A percentile compares a stretch with the other conserved stretches of the same genome.
Evolutionary conservation across 1,140 invertebrate species (phyloP).

Genomic region (Drosophila nigromelanica): DNA sequence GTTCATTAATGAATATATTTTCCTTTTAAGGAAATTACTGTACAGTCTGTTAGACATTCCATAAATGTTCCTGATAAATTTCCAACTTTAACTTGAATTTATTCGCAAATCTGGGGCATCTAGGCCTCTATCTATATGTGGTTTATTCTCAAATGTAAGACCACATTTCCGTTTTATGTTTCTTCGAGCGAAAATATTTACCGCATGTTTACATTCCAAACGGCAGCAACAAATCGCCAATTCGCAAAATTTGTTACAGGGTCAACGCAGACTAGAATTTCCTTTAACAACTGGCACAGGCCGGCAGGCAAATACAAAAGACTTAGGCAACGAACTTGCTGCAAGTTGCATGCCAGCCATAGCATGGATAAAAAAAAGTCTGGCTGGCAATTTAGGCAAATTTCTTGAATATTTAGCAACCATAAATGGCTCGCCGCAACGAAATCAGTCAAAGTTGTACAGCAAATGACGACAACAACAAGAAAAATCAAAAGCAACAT

Average conservation of each 20-base stretch:
- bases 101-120: not conserved
- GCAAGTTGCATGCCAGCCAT: slow-evolving; percentile 3
- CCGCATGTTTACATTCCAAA: slow-evolving; percentile 52
- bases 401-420: slow-evolving; percentile 63
- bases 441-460: slow-evolving; percentile 60
- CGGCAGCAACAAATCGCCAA: slow-evolving; percentile 37
- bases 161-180: slow-evolving; percentile 54
- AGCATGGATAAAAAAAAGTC: slow-evolving; percentile 16
- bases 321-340: slow-evolving; percentile 75
- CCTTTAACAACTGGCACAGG: slow-evolving; percentile 51
- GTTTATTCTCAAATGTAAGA: not conserved
- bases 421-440: slow-evolving; percentile 51
- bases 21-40: too few species aligned
- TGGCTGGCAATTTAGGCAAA: slow-evolving; percentile 66
- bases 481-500: slow-evolving; percentile 22
- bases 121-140: too few species aligned
- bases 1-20: too few species aligned
- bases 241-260: slow-evolving; percentile 73
- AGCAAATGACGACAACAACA: slow-evolving; percentile 61
- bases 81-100: not conserved
- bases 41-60: not conserved
- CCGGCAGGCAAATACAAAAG: slow-evolving; percentile 61
- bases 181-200: slow-evolving; percentile 24
- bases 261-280: slow-evolving; percentile 72
- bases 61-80: slow-evolving; percentile 14